Percentiles rank a stretch among this genome's conserved stretches.
These are phyloP conservation scores for Bombus huntii DNA, from an alignment of 1,140 invertebrate species.

Conservation along the genomic window DNA sequence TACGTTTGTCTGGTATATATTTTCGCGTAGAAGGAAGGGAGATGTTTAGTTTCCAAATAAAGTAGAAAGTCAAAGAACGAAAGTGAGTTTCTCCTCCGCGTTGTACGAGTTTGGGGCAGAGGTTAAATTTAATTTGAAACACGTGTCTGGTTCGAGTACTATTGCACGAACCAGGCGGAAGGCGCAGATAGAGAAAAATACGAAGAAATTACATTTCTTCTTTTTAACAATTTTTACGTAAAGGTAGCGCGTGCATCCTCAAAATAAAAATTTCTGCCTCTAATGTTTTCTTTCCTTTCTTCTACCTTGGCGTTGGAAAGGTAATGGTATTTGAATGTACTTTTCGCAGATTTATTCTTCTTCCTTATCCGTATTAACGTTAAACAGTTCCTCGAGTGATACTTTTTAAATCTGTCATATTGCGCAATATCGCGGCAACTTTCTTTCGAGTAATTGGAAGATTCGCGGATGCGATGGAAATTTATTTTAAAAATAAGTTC, in stretches of 20 bases:
- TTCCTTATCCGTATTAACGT: too few relatives aligned
- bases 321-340: not conserved
- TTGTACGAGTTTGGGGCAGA: slow-evolving; percentile 7
- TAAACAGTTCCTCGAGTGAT: not conserved
- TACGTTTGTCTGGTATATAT: too few relatives aligned
- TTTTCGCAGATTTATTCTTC: not conserved
- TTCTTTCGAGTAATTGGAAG: not conserved
- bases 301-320: not conserved
- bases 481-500: too few relatives aligned
- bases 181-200: not conserved
- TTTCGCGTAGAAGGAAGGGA: not conserved
- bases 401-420: not conserved
- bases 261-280: not conserved
- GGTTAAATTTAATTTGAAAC: not conserved
- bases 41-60: not conserved
- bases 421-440: not conserved
- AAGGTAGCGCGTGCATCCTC: not conserved
- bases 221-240: not conserved
- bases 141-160: not conserved
- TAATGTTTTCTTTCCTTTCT: not conserved
- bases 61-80: not conserved
- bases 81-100: not conserved
- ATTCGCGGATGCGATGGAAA: not conserved
- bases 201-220: not conserved
- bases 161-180: not conserved